phyloP scores from a whole-genome alignment of 2,888 invertebrate species.

The Mimumesa dahlbomi region DNA sequence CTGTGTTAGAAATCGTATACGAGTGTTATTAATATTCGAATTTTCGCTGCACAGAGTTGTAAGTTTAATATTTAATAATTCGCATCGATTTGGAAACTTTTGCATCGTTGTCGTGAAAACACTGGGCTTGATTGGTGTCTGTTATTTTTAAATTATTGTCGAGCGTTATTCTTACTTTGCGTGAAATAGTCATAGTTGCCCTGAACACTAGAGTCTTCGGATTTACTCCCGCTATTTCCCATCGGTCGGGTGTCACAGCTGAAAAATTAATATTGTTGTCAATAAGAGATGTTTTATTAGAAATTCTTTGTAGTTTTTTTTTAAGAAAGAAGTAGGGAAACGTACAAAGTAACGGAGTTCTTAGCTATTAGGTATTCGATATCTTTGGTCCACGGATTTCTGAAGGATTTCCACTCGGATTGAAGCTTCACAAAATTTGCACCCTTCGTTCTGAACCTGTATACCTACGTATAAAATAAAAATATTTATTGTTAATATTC shows the following conservation, averaged over 20 bases:
- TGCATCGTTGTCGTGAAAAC: no score
- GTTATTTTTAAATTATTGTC: no score
- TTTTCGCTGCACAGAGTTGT: no score
- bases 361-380: conserved; percentile 94
- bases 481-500: background rate
- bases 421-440: conserved; percentile 87
- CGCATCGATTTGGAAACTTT: background rate
- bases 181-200: conserved; percentile 83
- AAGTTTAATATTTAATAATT: no score
- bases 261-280: conserved; percentile 8
- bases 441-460: conserved; percentile 90
- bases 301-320: no score
- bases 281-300: background rate
- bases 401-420: conserved; percentile 93
- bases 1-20: conserved; percentile 70
- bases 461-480: conserved; percentile 81
- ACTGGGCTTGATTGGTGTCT: no score
- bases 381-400: conserved; percentile 98
- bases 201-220: conserved; percentile 79
- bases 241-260: conserved; percentile 81
- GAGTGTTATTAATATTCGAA: no score
- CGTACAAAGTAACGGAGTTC: conserved; percentile 89
- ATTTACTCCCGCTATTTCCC: conserved; percentile 80
- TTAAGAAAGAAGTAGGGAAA: conserved; percentile 45
- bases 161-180: no score